Evolutionary conservation across 2,888 invertebrate genomes (phyloP), one percentile per base, ranked within the genome.

Genomic region (Euzetes globulus): DNA sequence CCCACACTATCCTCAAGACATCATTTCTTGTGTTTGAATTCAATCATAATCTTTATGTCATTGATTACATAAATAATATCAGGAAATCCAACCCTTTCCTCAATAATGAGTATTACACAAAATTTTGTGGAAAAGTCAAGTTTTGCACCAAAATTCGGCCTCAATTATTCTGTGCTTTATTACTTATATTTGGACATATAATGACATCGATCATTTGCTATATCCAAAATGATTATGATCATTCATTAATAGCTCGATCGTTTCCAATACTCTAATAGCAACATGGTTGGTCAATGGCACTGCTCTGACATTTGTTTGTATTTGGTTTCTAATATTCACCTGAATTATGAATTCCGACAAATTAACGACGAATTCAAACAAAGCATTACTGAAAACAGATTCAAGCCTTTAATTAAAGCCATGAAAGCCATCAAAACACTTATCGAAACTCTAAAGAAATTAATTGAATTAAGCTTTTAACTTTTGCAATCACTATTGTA

Each of bases 321-420:
- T 9, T 60, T 27, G 27, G 27, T 25, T 27, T 41, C 41, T 9
- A 4, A 13, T 13, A 41, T 41, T 7, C 41, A 60, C 27, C 15
- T 60, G 22, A 60, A 60, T 27, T 60, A 60, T 60, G 22, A 60
- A 15, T 60, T 60, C 27, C 25, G 60, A 60, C 60, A 60, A 60
- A 25, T 60, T 1, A 60, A 60, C 13, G 60, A 60, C 15, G 11
- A 22, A 25, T 27, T 60, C 7, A 29, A 9, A 5, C 5, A 25
- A 22, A 60, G 60, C 27, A 15, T 27, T 25, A n/a, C 19, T 27
- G 41, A 19, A 52, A 7, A 19, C 19, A 52, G 25, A 52, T 52
- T 11, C 13, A 5, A 52, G 9, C 1, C 9, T 7, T 13, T 52
- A 52, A 52, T 52, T 5, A 19, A 25, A 7, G 52, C 52, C 25